Conservation (phyloP, 2,113 vertebrate species). For the Nibea albiflora region DNA sequence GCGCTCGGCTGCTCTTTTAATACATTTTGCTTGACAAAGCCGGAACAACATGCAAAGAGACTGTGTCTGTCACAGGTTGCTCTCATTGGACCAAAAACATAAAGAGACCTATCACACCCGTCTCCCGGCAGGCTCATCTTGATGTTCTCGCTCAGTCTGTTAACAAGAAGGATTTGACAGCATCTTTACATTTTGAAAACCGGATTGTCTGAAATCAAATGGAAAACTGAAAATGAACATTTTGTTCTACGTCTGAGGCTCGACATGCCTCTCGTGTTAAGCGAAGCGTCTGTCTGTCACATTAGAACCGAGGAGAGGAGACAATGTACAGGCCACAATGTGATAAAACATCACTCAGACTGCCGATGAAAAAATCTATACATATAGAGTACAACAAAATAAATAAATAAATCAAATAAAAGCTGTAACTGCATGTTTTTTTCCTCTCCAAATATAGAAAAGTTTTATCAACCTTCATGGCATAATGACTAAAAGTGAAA, state of each 20-base stretch:
- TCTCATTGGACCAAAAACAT: constrained; percentile 54
- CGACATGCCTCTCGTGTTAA: constrained; percentile 27
- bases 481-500: constrained; percentile 43
- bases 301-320: constrained; percentile 27
- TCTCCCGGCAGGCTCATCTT: constrained; percentile 46
- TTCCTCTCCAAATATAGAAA: constrained; percentile 13
- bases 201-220: constrained; percentile 57
- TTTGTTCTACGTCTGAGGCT: constrained; percentile 55
- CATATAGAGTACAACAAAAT: no score
- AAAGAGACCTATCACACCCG: constrained; percentile 37
- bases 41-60: constrained; percentile 48
- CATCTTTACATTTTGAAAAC: constrained; percentile 63
- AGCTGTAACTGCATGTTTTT: background rate
- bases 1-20: constrained; percentile 38
- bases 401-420: background rate
- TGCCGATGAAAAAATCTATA: background rate
- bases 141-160: constrained; percentile 40
- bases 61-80: constrained; percentile 43
- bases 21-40: constrained; percentile 44
- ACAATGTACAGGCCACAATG: background rate
- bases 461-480: constrained; percentile 14
- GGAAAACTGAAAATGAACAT: constrained; percentile 70
- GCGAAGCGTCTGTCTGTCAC: constrained; percentile 48
- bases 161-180: constrained; percentile 47
- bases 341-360: background rate